Evolutionary conservation across 2,888 invertebrate species (phyloP), one percentile per base, ranked within the genome.

Genomic region (Pseudanteris insignis): DNA sequence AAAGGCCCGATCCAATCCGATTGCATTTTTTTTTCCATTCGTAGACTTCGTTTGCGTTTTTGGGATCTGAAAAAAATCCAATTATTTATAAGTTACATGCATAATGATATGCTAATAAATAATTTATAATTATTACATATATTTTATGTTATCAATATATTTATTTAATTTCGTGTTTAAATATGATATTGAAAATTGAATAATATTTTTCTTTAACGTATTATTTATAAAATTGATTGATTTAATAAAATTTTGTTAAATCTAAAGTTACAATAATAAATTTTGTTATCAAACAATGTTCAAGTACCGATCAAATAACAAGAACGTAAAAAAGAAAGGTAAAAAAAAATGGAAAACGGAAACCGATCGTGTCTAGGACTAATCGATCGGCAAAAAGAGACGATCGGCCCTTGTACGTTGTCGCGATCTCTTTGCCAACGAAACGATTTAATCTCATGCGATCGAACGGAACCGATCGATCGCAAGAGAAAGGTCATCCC

Each of bases 1-100:
- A 79, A 93, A 93, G 72, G 87, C 87, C 68, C 86, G 81, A 80
- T 92, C 92, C 14, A 93, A 79, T 0, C 91, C 90, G 0, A 91
- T 66, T 18, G 59, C 34, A 24, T 58, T 34, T 62, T 73, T 64
- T 63, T 66, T 34, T 62, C 38, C 36, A 62, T 61, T 34, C 66
- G 57, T 44, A 9, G 32, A 28, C 6, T 12, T 2, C 7, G 50
- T 21, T 3, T 43, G 9, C 9, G 37, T 7, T 21, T 24, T 37
- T 21, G 32, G 57, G 3, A 44, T 4, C 58, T 50, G 33, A 26
- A 44, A 40, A 14, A 11, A 4, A 3, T 6, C n/a, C n/a, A n/a
- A 2, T 26, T 8, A 8, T 26, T 26, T 26, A 6, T 2, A 8
- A 26, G 7, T 5, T 29, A 10, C 11, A 10, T 10, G 29, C 10